Evolutionary conservation across 1,140 invertebrate species (phyloP).

Genomic region (Leptoteleia sp.): DNA sequence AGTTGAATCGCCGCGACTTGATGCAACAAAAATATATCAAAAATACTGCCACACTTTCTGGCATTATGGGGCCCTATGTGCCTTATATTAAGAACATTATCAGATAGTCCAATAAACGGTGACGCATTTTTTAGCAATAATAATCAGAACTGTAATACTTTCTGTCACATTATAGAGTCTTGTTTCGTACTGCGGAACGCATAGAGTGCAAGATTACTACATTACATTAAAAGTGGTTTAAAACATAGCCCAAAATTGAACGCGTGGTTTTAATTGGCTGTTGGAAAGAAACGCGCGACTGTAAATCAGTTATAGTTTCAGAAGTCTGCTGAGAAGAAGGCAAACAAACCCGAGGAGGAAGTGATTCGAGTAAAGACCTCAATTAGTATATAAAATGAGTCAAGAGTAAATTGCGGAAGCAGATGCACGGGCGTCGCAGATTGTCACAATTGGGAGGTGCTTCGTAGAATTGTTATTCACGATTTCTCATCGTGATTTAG

Average conservation of each 20-base stretch:
- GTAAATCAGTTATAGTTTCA: slow-evolving; percentile 37
- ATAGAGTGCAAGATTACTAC: no score
- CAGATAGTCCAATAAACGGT: no score
- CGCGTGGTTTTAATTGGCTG: no score
- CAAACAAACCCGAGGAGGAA: slow-evolving; percentile 57
- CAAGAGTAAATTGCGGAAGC: slow-evolving; percentile 70
- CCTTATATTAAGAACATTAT: no score
- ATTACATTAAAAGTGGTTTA: no score
- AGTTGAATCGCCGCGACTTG: slow-evolving; percentile 34
- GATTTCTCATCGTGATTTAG: slow-evolving; percentile 64
- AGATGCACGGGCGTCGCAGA: slow-evolving; percentile 64
- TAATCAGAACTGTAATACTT: no score
- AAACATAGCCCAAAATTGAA: no score
- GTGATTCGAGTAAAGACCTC: slow-evolving; percentile 62
- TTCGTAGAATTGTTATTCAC: slow-evolving; percentile 63
- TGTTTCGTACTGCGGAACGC: no score
- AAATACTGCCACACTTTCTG: no score
- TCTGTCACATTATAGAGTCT: no score
- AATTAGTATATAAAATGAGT: slow-evolving; percentile 63
- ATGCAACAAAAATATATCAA: slow-evolving; percentile 8
- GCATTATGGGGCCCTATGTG: no score
- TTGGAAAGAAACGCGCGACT: slow-evolving; percentile 18
- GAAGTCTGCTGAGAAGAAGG: slow-evolving; percentile 12
- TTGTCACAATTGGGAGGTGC: slow-evolving; percentile 69
- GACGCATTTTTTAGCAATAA: no score